Evolutionary conservation across 2,888 invertebrate genomes (phyloP), one percentile per base, ranked within the genome.

Genomic region (Chaitophorus viminalis): DNA sequence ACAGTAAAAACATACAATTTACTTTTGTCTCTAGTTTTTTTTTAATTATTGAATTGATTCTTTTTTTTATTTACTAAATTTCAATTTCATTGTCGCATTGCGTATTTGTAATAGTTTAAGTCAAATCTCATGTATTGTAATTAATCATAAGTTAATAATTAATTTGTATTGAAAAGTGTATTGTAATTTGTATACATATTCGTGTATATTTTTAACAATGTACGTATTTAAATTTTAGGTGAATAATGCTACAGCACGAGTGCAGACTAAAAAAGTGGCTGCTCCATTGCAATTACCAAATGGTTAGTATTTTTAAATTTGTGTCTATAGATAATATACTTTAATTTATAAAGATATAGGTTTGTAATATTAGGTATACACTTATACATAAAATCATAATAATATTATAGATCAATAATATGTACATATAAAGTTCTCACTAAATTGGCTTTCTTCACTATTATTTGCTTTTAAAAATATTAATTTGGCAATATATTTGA

Each of bases 221-320:
- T n/a, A 81, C 89, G 18, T 88, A 79, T 82, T 81, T 83, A 68
- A 36, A 86, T 88, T 87, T 86, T 89, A 98, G 98, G 98, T 99
- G 92, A 99, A 99, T 95, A 99, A 99, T 94, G 99, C 99, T 91
- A 99, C 99, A 91, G 99, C 99, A 91, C 94, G 99, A 94, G 98
- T 99, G 92, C 99, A 99, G 95, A 99, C 99, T 92, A 98, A 98
- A 95, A 99, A 99, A 94, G 96, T 88, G 68, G 84, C 78, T 54
- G 72, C 88, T 18, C 88, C 87, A 39, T 81, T 87, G 33, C 89
- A 79, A 91, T 94, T 97, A 92, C 96, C 97, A 91, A 95, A 96
- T 94, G 97, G 97, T 97, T 93, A 95, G 96, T 93, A 82, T 18
- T 89, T 89, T 72, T 85, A 29, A 33, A 77, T 81, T 84, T 83